These are phyloP conservation scores for Melanocharis versteri DNA, from an alignment of 2,113 vertebrate species.

Conservation along the genomic window DNA sequence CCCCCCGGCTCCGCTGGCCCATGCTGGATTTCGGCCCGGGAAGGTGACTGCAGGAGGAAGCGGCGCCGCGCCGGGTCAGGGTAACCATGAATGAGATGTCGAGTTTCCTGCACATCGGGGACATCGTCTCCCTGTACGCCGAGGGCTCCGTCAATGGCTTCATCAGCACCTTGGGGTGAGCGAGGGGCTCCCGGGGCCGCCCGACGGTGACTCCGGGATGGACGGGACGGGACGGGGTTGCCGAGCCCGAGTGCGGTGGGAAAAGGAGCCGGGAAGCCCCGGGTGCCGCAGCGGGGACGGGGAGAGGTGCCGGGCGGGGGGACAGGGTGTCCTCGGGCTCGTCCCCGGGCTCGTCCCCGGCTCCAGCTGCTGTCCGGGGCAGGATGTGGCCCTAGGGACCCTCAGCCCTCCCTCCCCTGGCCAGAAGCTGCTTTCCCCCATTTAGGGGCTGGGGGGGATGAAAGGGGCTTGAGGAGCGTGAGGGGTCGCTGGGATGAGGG, in stretches of 20 bases:
- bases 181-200: not conserved
- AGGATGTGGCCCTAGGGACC: not conserved
- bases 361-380: not conserved
- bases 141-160: constrained; percentile 97
- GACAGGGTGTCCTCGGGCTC: too few relatives aligned
- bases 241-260: not conserved
- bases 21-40: constrained; percentile 13
- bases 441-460: not conserved
- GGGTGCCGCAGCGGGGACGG: not conserved
- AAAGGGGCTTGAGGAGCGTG: not conserved
- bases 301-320: not conserved
- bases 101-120: constrained; percentile 95
- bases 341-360: accelerated
- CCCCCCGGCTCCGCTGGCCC: not conserved
- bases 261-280: not conserved
- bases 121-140: constrained; percentile 96
- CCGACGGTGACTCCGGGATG: accelerated
- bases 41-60: not conserved
- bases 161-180: constrained; percentile 96
- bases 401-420: not conserved
- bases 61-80: not conserved
- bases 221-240: not conserved
- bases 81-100: constrained; percentile 91
- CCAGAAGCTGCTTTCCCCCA: not conserved
- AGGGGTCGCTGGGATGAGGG: not conserved